Evolutionary conservation across 1,140 invertebrate genomes (phyloP).

Genomic region (Acromyrmex echinatior): DNA sequence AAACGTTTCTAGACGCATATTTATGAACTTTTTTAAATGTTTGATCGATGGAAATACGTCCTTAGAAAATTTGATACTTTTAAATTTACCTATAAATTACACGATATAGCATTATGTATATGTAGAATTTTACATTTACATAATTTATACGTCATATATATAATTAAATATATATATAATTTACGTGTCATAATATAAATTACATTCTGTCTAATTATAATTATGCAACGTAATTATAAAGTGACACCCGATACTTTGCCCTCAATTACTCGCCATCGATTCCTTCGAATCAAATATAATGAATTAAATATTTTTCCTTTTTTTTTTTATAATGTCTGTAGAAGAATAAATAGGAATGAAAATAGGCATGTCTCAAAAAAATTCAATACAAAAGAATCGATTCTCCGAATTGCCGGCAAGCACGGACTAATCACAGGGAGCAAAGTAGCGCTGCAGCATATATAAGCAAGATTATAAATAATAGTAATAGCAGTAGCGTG

Average conservation of each 20-base stretch:
- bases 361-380: neutral
- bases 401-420: conserved; percentile 18
- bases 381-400: conserved; percentile 29
- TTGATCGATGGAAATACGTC: no score
- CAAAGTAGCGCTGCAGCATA: conserved; percentile 20
- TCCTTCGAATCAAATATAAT: conserved; percentile 3
- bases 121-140: neutral
- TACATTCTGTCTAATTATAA: conserved; percentile 12
- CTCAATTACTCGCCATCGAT: conserved; percentile 46
- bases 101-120: neutral
- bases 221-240: conserved; percentile 13
- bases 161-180: neutral
- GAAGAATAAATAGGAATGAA: neutral
- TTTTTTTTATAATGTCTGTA: neutral
- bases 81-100: neutral
- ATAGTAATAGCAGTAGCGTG: conserved; percentile 33
- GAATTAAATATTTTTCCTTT: neutral
- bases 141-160: no score
- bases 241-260: neutral
- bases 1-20: no score
- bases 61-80: no score
- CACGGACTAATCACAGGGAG: conserved; percentile 18
- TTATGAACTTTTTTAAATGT: no score
- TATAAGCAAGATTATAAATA: conserved; percentile 43
- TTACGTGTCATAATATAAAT: conserved; percentile 2